Percentiles rank a stretch among this genome's conserved stretches.
Conservation (phyloP, 2,888 invertebrate species). For the Pyrocoelia pectoralis region DNA sequence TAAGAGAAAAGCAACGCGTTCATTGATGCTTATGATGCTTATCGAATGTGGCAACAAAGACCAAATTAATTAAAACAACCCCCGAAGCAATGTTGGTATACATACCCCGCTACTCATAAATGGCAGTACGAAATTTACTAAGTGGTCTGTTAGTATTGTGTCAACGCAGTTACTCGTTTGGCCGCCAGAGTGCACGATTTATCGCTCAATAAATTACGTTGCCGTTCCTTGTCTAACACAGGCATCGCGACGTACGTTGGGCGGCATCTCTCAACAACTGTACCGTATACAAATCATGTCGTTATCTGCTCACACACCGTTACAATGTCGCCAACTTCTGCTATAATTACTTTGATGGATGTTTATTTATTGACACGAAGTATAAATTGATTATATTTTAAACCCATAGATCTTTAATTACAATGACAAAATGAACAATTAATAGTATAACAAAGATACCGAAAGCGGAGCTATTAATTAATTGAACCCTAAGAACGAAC, state of each 20-base stretch:
- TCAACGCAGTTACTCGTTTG: constrained; percentile 60
- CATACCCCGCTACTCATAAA: constrained; percentile 21
- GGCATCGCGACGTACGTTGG: constrained; percentile 42
- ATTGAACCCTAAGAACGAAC: constrained; percentile 4
- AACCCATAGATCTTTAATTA: neutral
- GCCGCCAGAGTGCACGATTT: constrained; percentile 61
- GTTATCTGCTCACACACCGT: constrained; percentile 49
- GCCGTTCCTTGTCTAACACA: constrained; percentile 54
- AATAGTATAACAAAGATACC: constrained; percentile 1
- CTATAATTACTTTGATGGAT: constrained; percentile 55
- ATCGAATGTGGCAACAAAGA: constrained; percentile 8
- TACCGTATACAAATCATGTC: constrained; percentile 55
- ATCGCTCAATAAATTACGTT: constrained; percentile 61
- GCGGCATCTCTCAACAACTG: constrained; percentile 48
- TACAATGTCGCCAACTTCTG: constrained; percentile 54
- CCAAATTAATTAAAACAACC: constrained; percentile 29
- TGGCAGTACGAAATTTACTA: constrained; percentile 28
- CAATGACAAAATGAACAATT: neutral
- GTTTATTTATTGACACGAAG: constrained; percentile 48
- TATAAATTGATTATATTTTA: constrained; percentile 1
- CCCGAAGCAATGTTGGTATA: constrained; percentile 5
- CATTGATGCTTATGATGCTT: constrained; percentile 10
- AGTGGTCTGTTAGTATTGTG: constrained; percentile 61
- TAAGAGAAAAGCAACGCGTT: neutral
- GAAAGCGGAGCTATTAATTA: constrained; percentile 10